Evolutionary conservation across 2,888 invertebrate species (phyloP).

Genomic region (Amiota mariae): DNA sequence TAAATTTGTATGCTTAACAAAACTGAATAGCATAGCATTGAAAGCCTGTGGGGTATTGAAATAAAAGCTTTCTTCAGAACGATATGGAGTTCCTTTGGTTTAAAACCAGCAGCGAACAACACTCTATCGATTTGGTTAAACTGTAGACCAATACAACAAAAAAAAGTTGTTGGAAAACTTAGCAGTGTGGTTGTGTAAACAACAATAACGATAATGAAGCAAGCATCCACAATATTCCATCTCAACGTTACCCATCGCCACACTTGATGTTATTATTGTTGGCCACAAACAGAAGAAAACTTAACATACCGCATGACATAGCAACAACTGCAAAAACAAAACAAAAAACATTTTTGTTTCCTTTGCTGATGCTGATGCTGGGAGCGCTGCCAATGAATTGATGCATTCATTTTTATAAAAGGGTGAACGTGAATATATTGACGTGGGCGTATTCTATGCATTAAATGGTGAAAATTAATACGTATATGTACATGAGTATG

Average conservation of each 20-base stretch:
- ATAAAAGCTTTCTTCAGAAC: too few species aligned
- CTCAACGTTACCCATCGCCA: background rate
- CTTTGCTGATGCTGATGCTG: constrained; percentile 22
- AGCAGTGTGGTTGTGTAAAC: background rate
- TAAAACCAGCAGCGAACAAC: too few species aligned
- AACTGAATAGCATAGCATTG: too few species aligned
- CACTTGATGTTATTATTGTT: constrained; percentile 11
- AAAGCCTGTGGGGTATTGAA: too few species aligned
- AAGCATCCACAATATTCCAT: background rate
- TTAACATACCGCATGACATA: constrained; percentile 8
- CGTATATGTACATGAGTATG: too few species aligned
- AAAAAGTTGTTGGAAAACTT: background rate
- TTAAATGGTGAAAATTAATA: constrained; percentile 24
- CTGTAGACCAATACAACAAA: too few species aligned
- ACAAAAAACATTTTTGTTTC: constrained; percentile 35
- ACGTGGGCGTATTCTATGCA: background rate
- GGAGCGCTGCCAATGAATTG: constrained; percentile 14
- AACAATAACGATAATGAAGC: constrained; percentile 20
- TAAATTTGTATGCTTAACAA: too few species aligned
- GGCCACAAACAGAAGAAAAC: background rate
- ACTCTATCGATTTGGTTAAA: too few species aligned
- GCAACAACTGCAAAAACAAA: background rate
- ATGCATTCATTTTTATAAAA: background rate
- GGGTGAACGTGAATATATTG: background rate
- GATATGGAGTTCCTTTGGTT: too few species aligned